phyloP scores from a whole-genome alignment of 23 tunicate species.

The Diplosoma virens region DNA sequence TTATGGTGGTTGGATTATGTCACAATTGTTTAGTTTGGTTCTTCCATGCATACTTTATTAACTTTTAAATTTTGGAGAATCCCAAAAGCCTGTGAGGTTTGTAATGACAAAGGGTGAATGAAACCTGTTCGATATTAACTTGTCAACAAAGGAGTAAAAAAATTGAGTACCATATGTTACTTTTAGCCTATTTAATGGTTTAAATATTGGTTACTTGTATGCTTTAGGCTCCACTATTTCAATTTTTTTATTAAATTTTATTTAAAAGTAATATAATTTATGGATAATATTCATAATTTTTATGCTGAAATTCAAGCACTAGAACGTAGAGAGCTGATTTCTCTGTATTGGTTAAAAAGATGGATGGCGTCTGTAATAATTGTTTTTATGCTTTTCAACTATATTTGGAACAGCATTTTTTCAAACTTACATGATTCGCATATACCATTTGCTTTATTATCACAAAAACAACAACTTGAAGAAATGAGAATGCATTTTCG shows the following conservation, averaged over 20 bases:
- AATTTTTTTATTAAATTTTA: neutral
- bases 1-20: too few relatives aligned
- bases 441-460: conserved; percentile 22
- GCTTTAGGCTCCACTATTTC: neutral
- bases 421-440: conserved; percentile 7
- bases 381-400: conserved; percentile 18
- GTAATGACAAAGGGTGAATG: too few relatives aligned
- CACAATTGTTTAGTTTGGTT: too few relatives aligned
- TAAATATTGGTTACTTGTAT: neutral
- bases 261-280: too few relatives aligned
- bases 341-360: conserved; percentile 32
- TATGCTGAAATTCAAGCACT: conserved; percentile 26
- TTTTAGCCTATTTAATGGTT: too few relatives aligned
- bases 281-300: too few relatives aligned
- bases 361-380: conserved; percentile 36
- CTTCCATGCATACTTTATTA: too few relatives aligned
- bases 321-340: conserved; percentile 42
- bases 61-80: too few relatives aligned
- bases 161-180: too few relatives aligned
- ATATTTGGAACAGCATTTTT: conserved; percentile 52
- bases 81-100: too few relatives aligned
- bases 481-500: conserved; percentile 6
- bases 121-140: too few relatives aligned
- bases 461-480: neutral
- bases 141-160: too few relatives aligned